phyloP scores from a whole-genome alignment of 2,113 vertebrate species.

The Candoia aspera region DNA sequence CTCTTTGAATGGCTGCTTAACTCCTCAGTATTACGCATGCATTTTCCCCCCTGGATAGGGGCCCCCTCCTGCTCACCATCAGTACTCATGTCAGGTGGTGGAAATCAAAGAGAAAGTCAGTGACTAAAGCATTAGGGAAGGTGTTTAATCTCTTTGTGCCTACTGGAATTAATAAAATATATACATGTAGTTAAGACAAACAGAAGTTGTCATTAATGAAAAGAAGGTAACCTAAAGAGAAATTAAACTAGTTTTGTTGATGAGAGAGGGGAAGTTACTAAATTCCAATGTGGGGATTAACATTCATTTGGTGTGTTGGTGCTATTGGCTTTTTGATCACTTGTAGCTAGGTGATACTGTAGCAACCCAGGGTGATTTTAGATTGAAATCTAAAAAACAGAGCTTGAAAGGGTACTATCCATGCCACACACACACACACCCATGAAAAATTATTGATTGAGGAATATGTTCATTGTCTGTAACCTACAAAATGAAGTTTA shows the following conservation, averaged over 20 bases:
- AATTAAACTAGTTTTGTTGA: not conserved
- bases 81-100: too few relatives aligned
- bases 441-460: not conserved
- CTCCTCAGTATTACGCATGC: too few relatives aligned
- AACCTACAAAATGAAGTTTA: not conserved
- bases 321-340: not conserved
- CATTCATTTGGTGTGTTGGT: not conserved
- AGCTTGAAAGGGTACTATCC: not conserved
- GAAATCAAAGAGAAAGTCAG: not conserved
- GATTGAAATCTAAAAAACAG: not conserved
- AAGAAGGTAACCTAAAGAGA: not conserved
- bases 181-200: not conserved
- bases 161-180: not conserved
- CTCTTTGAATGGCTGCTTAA: too few relatives aligned
- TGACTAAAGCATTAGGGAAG: not conserved
- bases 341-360: not conserved
- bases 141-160: not conserved
- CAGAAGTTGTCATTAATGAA: not conserved
- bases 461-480: not conserved
- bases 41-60: too few relatives aligned
- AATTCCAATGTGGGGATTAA: not conserved
- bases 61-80: too few relatives aligned
- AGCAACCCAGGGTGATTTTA: not conserved
- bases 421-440: not conserved
- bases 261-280: not conserved